Evolutionary conservation across 2,888 invertebrate genomes (phyloP).

Genomic region (Agrochola lychnidis): DNA sequence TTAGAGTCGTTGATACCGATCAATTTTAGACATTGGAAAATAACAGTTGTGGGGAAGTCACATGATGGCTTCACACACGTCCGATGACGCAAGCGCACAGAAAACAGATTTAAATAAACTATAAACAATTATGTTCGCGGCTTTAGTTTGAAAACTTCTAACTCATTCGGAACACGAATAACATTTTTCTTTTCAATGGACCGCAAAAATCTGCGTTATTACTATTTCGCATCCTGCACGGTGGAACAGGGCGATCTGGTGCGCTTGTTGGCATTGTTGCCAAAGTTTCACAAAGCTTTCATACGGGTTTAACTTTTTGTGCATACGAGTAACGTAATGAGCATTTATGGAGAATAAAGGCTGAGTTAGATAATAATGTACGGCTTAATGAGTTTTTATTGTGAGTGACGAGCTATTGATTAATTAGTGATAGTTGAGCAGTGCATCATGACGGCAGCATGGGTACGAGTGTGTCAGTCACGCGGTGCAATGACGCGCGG

Average conservation of each 20-base stretch:
- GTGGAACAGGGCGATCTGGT: constrained; percentile 58
- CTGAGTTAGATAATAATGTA: constrained; percentile 34
- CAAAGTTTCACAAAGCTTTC: constrained; percentile 67
- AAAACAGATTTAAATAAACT: constrained; percentile 84
- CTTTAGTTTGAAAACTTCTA: constrained; percentile 78
- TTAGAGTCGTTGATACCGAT: constrained; percentile 64
- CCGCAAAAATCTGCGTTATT: constrained; percentile 72
- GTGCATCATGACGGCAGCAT: constrained; percentile 43
- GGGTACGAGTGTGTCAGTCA: constrained; percentile 63
- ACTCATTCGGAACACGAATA: constrained; percentile 71
- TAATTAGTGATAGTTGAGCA: constrained; percentile 49
- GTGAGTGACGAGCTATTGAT: constrained; percentile 45
- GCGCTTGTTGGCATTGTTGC: constrained; percentile 64
- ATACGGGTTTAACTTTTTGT: constrained; percentile 59
- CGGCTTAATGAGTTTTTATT: constrained; percentile 38
- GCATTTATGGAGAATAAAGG: constrained; percentile 31
- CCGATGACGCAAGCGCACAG: constrained; percentile 80
- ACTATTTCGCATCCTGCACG: constrained; percentile 71
- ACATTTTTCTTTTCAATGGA: constrained; percentile 80
- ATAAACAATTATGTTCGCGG: constrained; percentile 79
- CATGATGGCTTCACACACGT: constrained; percentile 81
- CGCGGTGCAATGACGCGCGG: constrained; percentile 71
- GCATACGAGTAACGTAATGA: constrained; percentile 46
- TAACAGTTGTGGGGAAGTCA: constrained; percentile 79
- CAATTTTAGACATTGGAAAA: constrained; percentile 80